phyloP scores from a whole-genome alignment of 2,113 vertebrate species.

The Climacteris rufus region DNA sequence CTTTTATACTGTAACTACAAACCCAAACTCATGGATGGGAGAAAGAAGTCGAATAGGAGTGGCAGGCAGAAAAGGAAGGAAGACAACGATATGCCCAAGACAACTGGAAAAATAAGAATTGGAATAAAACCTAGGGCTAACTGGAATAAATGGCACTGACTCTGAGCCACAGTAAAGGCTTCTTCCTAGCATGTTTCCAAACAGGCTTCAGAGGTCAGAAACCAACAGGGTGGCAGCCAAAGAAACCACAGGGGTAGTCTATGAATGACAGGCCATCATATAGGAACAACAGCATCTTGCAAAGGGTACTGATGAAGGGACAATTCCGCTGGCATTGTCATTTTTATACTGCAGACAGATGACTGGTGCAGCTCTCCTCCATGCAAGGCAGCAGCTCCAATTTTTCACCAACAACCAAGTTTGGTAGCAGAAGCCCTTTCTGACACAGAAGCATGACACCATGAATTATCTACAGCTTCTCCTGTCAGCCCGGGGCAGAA shows the following conservation, averaged over 20 bases:
- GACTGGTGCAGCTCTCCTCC: not conserved
- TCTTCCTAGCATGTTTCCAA: not conserved
- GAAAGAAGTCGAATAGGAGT: not conserved
- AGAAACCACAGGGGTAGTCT: not conserved
- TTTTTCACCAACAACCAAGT: not conserved
- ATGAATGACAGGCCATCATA: not conserved
- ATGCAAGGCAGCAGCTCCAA: not conserved
- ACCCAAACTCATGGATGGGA: not conserved
- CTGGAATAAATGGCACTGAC: not conserved
- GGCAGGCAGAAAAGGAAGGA: not conserved
- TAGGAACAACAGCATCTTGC: not conserved
- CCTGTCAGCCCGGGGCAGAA: accelerated
- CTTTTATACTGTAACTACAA: not conserved
- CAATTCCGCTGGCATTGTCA: not conserved
- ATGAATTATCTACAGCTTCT: not conserved
- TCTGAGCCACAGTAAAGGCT: not conserved
- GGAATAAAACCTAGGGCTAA: not conserved
- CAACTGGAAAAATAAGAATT: not conserved
- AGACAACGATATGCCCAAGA: not conserved
- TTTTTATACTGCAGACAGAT: not conserved
- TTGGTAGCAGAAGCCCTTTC: not conserved
- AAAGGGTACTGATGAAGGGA: not conserved
- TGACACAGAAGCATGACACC: not conserved
- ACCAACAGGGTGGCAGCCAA: not conserved
- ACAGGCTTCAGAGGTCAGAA: not conserved